Base-by-base conservation (phyloP, 1,140 invertebrate genomes). In the Drosophila carrolli region DNA sequence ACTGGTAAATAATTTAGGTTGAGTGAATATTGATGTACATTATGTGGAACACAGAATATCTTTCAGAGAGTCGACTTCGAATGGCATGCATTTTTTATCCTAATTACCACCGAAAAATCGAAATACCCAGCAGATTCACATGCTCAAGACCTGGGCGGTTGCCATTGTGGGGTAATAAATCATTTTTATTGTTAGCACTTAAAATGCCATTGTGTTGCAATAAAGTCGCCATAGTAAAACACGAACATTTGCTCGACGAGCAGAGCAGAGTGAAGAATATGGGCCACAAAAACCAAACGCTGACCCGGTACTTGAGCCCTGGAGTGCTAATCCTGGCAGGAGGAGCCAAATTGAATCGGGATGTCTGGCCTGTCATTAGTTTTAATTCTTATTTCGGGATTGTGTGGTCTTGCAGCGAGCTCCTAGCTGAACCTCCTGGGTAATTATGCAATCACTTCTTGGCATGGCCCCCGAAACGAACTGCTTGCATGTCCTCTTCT, bases 161-260 rank as follows among this genome's bases (percentile, higher is more conserved):
- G 43, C 62, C 56, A 70, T 55, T 68, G 72, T 61, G 43, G 48
- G 71, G 46, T 50, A 72, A 86, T 86, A 86, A 86, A 86, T 86
- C 77, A 85, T 78, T 78, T 86, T 86, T 85, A 86, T 86, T 72
- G 82, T 63, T 65, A 57, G 55, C 82, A 86, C 78, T 85, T 86
- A 81, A 81, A 81, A 74, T 78, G 56, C 61, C 65, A 71, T 71
- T 71, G 67, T 71, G 67, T 73, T 76, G 72, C 81, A 79, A 82
- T 70, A 74, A 78, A 65, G 60, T 57, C 53, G 70, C 63, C 61
- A 46, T 54, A 60, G 43, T 41, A 55, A 59, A 40, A 53, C 56
- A 59, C 46, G 32, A 74, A 53, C 32, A 29, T 23, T 35, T 41
- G 19, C 16, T n/a, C 44, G 32, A 19, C 38, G 61, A 58, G 47